Conservation (phyloP, 2,113 vertebrate genomes). For the Crotalus horridus region DNA sequence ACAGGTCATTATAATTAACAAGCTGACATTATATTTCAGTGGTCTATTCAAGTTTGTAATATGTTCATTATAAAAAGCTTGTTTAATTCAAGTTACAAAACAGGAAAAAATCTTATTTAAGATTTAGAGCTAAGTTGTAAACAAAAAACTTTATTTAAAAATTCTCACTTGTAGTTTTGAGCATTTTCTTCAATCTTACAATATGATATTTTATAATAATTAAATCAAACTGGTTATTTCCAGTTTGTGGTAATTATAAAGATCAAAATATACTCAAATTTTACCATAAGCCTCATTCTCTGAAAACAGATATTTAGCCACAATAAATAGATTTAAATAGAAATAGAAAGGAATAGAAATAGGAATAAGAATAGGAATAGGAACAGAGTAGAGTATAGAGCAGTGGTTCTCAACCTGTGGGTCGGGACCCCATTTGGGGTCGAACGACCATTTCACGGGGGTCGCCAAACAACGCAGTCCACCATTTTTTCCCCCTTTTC, state of each 20-base stretch:
- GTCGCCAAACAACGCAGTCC: too few relatives aligned
- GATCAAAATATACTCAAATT: background rate
- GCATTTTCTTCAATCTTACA: background rate
- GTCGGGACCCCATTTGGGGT: too few relatives aligned
- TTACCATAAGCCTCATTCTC: background rate
- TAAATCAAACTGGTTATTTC: background rate
- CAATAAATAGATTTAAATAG: background rate
- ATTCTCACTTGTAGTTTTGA: background rate
- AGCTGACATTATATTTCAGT: background rate
- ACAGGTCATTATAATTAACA: background rate
- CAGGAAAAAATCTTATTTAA: background rate
- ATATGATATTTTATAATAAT: background rate
- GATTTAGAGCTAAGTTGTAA: background rate
- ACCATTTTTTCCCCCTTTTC: too few relatives aligned
- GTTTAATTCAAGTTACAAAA: background rate
- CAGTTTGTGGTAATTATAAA: background rate
- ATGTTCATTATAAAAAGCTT: background rate
- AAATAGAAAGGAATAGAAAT: background rate
- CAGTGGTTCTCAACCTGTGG: too few relatives aligned
- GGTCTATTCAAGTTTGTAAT: background rate
- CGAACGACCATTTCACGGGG: too few relatives aligned
- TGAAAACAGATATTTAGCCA: background rate
- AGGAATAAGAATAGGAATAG: background rate
- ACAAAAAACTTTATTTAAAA: background rate
- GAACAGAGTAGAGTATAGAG: too few relatives aligned